Evolutionary conservation across 2,888 invertebrate species (phyloP).

Genomic region (Andrena camellia): DNA sequence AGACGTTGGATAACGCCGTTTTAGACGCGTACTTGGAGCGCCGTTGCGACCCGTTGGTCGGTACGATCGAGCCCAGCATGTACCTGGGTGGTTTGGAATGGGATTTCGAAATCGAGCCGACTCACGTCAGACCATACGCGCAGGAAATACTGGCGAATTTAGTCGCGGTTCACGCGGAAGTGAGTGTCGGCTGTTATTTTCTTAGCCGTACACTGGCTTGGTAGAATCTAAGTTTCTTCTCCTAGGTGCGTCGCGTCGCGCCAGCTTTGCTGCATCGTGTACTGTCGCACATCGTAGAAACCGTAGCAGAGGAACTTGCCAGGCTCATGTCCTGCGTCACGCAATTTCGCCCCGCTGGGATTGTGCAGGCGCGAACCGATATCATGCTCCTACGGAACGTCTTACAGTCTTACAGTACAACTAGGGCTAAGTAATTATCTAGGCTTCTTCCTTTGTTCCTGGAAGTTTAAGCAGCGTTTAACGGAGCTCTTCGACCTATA

Average conservation of each 20-base stretch:
- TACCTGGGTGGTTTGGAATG: conserved; percentile 96
- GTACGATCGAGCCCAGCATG: conserved; percentile 98
- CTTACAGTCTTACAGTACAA: conserved; percentile 88
- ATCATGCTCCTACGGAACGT: conserved; percentile 89
- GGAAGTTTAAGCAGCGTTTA: background rate
- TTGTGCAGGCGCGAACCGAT: conserved; percentile 93
- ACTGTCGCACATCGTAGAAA: conserved; percentile 93
- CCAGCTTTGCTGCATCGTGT: conserved; percentile 91
- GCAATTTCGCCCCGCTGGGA: conserved; percentile 89
- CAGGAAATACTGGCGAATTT: conserved; percentile 95
- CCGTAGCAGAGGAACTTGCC: conserved; percentile 96
- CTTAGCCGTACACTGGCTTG: background rate
- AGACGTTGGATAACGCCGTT: conserved; percentile 88
- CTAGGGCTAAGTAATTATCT: conserved; percentile 88
- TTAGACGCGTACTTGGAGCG: conserved; percentile 94
- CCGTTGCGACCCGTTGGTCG: conserved; percentile 97
- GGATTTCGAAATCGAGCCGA: conserved; percentile 91
- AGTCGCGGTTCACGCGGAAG: conserved; percentile 92
- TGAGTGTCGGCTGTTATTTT: conserved; percentile 75
- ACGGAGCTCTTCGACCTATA: conserved; percentile 5
- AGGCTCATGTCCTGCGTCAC: conserved; percentile 93
- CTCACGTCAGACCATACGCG: conserved; percentile 94
- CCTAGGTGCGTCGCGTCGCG: conserved; percentile 92
- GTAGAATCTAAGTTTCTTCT: conserved; percentile 22
- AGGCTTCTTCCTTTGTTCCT: background rate